Percentiles rank a stretch among this genome's conserved stretches.
Evolutionary conservation across 2,113 vertebrate species (phyloP).

Genomic region (Onychostruthus taczanowskii): DNA sequence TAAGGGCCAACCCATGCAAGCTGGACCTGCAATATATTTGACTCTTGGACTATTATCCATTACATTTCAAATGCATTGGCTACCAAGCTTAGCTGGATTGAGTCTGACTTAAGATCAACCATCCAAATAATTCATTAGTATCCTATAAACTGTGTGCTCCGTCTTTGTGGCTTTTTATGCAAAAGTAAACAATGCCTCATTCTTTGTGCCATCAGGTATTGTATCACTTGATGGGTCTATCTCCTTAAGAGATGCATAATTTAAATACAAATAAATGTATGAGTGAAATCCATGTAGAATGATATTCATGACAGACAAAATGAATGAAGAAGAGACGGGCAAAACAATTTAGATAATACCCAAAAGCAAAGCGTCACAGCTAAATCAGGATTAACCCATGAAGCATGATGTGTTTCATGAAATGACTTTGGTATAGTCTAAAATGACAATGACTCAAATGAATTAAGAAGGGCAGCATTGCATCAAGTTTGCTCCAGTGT

Average conservation of each 20-base stretch:
- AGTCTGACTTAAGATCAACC: constrained; percentile 13
- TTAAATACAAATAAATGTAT: constrained; percentile 36
- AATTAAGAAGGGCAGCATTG: not conserved
- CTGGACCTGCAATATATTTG: not conserved
- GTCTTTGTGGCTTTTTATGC: not conserved
- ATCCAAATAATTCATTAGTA: constrained; percentile 27
- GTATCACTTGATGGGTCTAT: not conserved
- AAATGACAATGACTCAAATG: not conserved
- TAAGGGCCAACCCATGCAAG: not conserved
- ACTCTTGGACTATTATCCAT: not conserved
- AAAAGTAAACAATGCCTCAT: constrained; percentile 21
- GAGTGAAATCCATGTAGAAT: constrained; percentile 6
- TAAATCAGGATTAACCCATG: constrained; percentile 55
- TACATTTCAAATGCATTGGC: not conserved
- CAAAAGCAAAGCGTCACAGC: constrained; percentile 10
- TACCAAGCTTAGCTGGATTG: not conserved
- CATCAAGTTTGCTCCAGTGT: not conserved
- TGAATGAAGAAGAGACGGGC: not conserved
- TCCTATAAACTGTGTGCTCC: not conserved
- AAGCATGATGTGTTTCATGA: constrained; percentile 4
- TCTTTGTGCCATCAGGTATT: not conserved
- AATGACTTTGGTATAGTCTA: constrained; percentile 1
- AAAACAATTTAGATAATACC: constrained; percentile 53
- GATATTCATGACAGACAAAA: not conserved
- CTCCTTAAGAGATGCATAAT: constrained; percentile 21